Conservation (phyloP, 2,888 invertebrate genomes). For the Anarsia innoxiella region DNA sequence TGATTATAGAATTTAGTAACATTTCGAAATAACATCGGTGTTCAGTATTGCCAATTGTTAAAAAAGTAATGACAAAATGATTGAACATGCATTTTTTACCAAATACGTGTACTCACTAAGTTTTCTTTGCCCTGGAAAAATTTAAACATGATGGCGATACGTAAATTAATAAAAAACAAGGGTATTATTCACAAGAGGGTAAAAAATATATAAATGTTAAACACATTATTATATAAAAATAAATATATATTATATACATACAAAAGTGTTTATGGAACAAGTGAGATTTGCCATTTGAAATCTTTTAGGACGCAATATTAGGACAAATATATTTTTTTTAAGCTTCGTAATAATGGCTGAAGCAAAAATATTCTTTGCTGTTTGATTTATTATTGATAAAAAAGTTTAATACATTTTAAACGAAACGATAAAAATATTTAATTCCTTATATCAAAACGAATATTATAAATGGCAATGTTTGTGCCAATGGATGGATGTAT, state of each 20-base stretch:
- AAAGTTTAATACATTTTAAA: no score
- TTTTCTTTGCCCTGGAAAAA: slow-evolving; percentile 73
- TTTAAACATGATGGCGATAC: slow-evolving; percentile 56
- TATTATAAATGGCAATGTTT: no score
- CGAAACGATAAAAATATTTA: no score
- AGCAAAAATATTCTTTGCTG: not conserved
- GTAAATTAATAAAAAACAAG: no score
- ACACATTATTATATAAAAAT: slow-evolving; percentile 21
- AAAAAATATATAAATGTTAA: slow-evolving; percentile 30
- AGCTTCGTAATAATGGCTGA: not conserved
- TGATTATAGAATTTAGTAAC: no score
- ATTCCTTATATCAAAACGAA: no score
- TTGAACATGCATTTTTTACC: slow-evolving; percentile 62
- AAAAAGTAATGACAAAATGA: no score
- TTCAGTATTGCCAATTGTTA: no score
- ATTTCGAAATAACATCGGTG: no score
- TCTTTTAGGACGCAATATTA: slow-evolving; percentile 42
- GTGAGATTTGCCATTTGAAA: slow-evolving; percentile 51
- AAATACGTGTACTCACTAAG: slow-evolving; percentile 65
- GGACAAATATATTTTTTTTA: slow-evolving; percentile 1
- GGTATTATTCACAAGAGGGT: slow-evolving; percentile 56
- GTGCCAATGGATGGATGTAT: no score
- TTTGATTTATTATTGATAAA: no score
- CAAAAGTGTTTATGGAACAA: slow-evolving; percentile 16
- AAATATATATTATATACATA: no score